phyloP scores from a whole-genome alignment of 2,888 invertebrate genomes.

The Carcina quercana region DNA sequence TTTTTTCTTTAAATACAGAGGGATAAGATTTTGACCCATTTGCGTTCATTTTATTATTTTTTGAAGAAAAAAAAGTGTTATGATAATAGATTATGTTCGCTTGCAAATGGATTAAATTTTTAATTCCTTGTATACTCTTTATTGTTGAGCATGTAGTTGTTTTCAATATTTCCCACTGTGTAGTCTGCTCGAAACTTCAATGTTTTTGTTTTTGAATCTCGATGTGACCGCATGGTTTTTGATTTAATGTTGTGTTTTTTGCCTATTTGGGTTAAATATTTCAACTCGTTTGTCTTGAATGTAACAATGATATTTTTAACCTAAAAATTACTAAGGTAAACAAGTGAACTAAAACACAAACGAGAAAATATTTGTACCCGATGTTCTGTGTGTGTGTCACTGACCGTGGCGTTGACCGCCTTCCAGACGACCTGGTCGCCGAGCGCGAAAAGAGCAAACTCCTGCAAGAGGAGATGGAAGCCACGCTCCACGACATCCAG shows the following conservation, averaged over 20 bases:
- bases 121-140: slow-evolving; percentile 27
- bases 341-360: slow-evolving; percentile 1
- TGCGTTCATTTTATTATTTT: no score
- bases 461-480: slow-evolving; percentile 98
- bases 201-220: slow-evolving; percentile 31
- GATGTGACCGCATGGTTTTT: slow-evolving; percentile 53
- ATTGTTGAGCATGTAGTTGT: slow-evolving; percentile 55
- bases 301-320: neutral
- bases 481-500: slow-evolving; percentile 98
- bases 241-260: slow-evolving; percentile 54
- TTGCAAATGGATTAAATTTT: slow-evolving; percentile 10
- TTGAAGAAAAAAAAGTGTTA: no score
- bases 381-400: slow-evolving; percentile 49
- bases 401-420: slow-evolving; percentile 64
- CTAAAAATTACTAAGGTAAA: no score
- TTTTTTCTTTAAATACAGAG: slow-evolving; percentile 15
- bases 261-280: slow-evolving; percentile 38
- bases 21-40: no score
- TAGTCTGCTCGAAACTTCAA: slow-evolving; percentile 53
- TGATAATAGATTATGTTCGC: neutral
- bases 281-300: slow-evolving; percentile 4
- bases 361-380: slow-evolving; percentile 24
- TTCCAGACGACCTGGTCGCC: slow-evolving; percentile 95
- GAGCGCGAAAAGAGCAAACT: slow-evolving; percentile 97
- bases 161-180: slow-evolving; percentile 52